A percentile compares a stretch with the other conserved stretches of the same genome.
Evolutionary conservation across 2,797 vertebrate genomes (phyloP).

Genomic region (Peromyscus attwateri): DNA sequence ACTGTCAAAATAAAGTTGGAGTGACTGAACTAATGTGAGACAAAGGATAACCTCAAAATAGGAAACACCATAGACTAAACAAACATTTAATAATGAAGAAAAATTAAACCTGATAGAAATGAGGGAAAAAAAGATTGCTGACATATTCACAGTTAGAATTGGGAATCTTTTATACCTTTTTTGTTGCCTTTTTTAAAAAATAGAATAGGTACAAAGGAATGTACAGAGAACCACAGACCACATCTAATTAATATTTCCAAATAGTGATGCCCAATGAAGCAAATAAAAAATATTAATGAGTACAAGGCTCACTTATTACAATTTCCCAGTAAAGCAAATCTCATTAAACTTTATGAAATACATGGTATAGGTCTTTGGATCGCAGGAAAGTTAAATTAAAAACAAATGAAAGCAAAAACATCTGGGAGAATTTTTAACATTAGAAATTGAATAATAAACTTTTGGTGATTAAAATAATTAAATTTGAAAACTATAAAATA

Average conservation of each 20-base stretch:
- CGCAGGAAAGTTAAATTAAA: neutral
- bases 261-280: neutral
- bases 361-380: neutral
- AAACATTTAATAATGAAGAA: neutral
- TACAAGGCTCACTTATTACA: neutral
- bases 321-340: neutral
- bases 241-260: neutral
- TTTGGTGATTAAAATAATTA: neutral
- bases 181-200: neutral
- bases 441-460: neutral
- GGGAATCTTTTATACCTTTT: neutral
- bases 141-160: neutral
- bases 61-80: neutral
- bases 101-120: neutral
- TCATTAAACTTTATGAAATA: neutral
- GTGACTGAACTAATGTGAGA: neutral
- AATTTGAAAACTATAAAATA: neutral
- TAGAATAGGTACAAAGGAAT: neutral
- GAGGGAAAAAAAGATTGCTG: neutral
- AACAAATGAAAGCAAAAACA: neutral
- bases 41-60: neutral
- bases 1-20: neutral
- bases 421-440: neutral
- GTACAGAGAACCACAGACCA: neutral
- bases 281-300: neutral